phyloP scores from a whole-genome alignment of 2,888 invertebrate species.

The Apodemia hepburni region DNA sequence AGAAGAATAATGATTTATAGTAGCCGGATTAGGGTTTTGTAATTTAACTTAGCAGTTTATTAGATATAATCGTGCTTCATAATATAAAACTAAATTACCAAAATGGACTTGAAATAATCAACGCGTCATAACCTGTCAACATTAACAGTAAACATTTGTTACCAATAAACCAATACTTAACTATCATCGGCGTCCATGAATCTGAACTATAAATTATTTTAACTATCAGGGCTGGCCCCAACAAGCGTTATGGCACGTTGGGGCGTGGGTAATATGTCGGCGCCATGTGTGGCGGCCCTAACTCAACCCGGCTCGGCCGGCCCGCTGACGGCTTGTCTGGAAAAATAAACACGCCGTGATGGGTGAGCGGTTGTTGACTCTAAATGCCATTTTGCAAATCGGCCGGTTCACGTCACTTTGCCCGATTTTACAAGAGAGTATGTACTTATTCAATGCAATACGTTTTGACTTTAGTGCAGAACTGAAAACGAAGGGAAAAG shows the following conservation, averaged over 20 bases:
- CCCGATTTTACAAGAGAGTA: neutral
- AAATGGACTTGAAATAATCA: no score
- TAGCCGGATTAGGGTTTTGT: no score
- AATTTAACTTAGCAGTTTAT: no score
- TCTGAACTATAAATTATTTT: constrained; percentile 23
- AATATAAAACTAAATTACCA: no score
- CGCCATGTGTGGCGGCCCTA: constrained; percentile 77
- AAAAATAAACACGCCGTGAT: constrained; percentile 75
- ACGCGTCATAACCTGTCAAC: neutral
- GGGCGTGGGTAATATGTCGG: constrained; percentile 59
- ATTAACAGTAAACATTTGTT: neutral
- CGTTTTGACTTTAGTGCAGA: no score
- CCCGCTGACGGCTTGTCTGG: constrained; percentile 70
- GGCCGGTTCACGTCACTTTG: neutral
- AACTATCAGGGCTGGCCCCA: constrained; percentile 29
- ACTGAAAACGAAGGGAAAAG: no score
- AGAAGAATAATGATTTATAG: no score
- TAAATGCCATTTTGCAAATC: constrained; percentile 35
- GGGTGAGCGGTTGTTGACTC: constrained; percentile 59
- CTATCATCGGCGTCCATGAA: constrained; percentile 8
- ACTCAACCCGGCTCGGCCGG: constrained; percentile 51
- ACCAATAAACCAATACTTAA: constrained; percentile 21
- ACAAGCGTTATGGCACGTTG: constrained; percentile 31
- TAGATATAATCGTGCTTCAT: no score
- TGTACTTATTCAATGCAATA: neutral